phyloP scores from a whole-genome alignment of 2,113 vertebrate species.

The Daboia siamensis region DNA sequence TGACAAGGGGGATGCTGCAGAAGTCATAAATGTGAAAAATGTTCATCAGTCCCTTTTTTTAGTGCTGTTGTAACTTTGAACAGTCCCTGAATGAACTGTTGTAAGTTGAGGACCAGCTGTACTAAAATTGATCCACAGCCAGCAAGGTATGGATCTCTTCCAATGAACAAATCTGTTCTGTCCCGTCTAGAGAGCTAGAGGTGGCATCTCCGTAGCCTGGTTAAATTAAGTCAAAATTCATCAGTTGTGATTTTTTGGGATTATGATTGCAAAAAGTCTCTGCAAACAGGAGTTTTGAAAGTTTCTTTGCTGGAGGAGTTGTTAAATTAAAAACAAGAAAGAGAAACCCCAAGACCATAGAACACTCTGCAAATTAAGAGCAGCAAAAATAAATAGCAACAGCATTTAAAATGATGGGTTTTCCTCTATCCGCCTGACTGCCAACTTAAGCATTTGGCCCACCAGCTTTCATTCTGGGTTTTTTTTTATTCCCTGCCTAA shows the following conservation, averaged over 20 bases:
- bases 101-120: neutral
- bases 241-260: neutral
- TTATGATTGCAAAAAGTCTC: no score
- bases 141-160: neutral
- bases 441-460: conserved; percentile 8
- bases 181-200: neutral
- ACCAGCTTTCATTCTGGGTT: neutral
- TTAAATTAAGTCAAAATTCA: neutral
- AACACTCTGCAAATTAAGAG: neutral
- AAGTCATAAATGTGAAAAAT: neutral
- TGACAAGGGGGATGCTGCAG: no score
- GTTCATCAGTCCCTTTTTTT: no score
- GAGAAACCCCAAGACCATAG: neutral
- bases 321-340: neutral
- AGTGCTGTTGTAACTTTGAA: neutral
- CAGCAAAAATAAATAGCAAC: neutral
- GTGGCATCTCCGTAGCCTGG: neutral
- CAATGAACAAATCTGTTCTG: neutral
- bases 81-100: neutral
- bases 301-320: neutral
- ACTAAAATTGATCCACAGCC: neutral
- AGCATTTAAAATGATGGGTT: neutral
- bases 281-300: neutral
- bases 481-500: neutral
- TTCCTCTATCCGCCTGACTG: neutral